Evolutionary conservation across 2,888 invertebrate genomes (phyloP).

Genomic region (Megastigmus dorsalis): DNA sequence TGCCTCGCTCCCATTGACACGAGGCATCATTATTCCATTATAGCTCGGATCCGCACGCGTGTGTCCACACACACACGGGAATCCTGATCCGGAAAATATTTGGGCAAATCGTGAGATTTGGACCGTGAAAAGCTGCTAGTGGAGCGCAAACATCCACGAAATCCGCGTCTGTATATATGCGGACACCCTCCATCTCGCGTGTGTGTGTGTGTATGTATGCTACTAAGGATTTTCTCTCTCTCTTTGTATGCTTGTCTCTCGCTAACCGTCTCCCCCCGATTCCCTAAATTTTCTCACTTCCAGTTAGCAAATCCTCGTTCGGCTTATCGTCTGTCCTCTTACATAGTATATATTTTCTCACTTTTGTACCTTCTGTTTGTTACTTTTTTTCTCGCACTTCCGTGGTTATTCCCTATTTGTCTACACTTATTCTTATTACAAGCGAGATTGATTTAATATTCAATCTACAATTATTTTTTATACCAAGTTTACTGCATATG

Average conservation of each 20-base stretch:
- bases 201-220: too few relatives aligned
- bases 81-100: constrained; percentile 46
- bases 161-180: too few relatives aligned
- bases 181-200: too few relatives aligned
- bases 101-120: constrained; percentile 35
- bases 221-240: constrained; percentile 32
- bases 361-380: too few relatives aligned
- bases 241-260: background rate
- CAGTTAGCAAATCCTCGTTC: background rate
- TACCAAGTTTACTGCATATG: too few relatives aligned
- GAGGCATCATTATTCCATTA: constrained; percentile 39
- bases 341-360: too few relatives aligned
- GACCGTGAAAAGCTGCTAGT: constrained; percentile 29
- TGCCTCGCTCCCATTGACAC: constrained; percentile 27
- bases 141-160: background rate
- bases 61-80: background rate
- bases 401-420: too few relatives aligned
- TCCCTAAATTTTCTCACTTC: constrained; percentile 9
- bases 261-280: background rate
- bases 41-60: background rate
- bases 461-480: too few relatives aligned
- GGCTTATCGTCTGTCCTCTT: background rate
- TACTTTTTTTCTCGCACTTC: too few relatives aligned
- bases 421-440: too few relatives aligned
- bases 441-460: too few relatives aligned